Percentiles rank a stretch among this genome's conserved stretches.
phyloP scores from a whole-genome alignment of 35 echinoderm and acorn worm species.

The Diadema setosum region DNA sequence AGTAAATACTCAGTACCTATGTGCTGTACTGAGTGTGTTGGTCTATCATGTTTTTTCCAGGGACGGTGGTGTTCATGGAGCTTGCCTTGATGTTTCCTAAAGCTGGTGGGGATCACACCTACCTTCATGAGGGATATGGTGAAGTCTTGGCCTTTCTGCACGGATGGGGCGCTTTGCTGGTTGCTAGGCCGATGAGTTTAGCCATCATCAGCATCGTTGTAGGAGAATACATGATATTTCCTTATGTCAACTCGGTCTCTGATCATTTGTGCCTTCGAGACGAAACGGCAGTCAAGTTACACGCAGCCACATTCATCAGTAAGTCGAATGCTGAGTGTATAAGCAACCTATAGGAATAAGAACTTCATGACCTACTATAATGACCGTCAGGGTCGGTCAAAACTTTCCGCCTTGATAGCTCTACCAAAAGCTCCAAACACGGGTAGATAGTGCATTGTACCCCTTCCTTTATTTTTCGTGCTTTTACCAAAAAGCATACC shows the following conservation, averaged over 20 bases:
- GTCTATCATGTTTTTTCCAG: background rate
- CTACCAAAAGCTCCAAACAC: too few species aligned
- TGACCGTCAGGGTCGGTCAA: too few species aligned
- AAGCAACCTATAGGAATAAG: too few species aligned
- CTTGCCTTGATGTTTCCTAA: conserved; percentile 1
- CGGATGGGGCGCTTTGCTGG: background rate
- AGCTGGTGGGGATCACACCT: conserved; percentile 8
- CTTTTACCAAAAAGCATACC: too few species aligned
- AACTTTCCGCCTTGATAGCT: too few species aligned
- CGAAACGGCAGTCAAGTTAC: background rate
- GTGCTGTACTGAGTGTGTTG: background rate
- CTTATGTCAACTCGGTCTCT: background rate
- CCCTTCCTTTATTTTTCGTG: too few species aligned
- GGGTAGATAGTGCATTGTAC: too few species aligned
- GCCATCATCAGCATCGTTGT: background rate
- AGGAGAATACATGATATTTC: background rate
- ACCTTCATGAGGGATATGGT: background rate
- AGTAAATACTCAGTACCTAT: background rate
- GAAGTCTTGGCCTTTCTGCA: background rate
- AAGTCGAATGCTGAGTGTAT: too few species aligned
- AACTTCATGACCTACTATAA: too few species aligned
- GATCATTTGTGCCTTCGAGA: background rate
- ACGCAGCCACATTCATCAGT: background rate
- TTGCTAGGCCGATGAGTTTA: background rate
- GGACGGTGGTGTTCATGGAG: background rate